A percentile compares a stretch with the other conserved stretches of the same genome.
Evolutionary conservation across 2,797 vertebrate genomes (phyloP).

Genomic region (Tamandua tetradactyla): DNA sequence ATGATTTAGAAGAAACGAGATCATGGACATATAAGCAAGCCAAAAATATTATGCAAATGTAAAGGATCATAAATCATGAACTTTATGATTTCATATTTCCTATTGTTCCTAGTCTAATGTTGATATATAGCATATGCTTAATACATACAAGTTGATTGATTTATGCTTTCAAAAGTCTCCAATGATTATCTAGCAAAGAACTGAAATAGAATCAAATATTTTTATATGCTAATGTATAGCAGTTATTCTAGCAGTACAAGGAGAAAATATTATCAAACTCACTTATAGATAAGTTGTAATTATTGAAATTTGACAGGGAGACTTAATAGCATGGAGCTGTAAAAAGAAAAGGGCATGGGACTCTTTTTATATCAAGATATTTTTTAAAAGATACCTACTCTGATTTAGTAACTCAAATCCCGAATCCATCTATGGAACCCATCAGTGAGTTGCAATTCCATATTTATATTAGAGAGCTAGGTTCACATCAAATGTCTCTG

Average conservation of each 20-base stretch:
- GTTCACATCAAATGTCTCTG: not conserved
- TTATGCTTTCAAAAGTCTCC: constrained; percentile 41
- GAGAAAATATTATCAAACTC: not conserved
- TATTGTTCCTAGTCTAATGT: not conserved
- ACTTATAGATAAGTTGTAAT: not conserved
- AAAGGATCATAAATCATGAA: not conserved
- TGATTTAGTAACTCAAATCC: not conserved
- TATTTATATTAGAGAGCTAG: not conserved
- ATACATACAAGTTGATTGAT: constrained; percentile 2
- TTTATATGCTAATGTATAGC: not conserved
- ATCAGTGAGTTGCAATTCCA: not conserved
- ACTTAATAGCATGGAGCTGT: constrained; percentile 25
- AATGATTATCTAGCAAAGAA: constrained; percentile 5
- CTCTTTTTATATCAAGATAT: not conserved
- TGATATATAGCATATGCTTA: not conserved
- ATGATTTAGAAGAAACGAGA: constrained; percentile 28
- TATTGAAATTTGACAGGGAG: not conserved
- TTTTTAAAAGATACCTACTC: not conserved
- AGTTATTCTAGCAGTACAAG: not conserved
- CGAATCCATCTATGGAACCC: not conserved
- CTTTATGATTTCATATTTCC: not conserved
- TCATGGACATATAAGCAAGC: not conserved
- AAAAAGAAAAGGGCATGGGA: not conserved
- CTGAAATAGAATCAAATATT: constrained; percentile 27
- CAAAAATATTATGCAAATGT: not conserved